Evolutionary conservation across 2,113 vertebrate genomes (phyloP).

Genomic region (Empidonax alnorum): DNA sequence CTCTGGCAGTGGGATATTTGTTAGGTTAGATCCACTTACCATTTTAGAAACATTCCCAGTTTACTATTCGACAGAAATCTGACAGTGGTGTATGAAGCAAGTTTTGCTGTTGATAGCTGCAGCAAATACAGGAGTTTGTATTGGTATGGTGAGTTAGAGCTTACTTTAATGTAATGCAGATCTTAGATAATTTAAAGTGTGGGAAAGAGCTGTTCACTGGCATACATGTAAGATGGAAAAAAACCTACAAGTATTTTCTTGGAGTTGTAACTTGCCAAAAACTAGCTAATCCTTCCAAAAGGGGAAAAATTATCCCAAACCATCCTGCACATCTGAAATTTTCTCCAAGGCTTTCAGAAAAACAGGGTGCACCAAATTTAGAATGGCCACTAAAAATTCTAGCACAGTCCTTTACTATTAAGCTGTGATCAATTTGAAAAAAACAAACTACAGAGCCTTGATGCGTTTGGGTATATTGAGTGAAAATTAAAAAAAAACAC

Average conservation of each 20-base stretch:
- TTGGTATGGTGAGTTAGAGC: not conserved
- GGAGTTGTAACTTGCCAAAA: slow-evolving; percentile 10
- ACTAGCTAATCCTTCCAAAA: slow-evolving; percentile 22
- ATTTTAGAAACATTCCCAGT: not conserved
- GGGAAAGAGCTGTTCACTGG: slow-evolving; percentile 31
- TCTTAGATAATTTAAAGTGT: slow-evolving; percentile 35
- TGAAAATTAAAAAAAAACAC: not conserved
- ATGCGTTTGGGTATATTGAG: not conserved
- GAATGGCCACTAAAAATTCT: slow-evolving; percentile 1
- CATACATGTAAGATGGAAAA: not conserved
- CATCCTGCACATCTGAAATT: not conserved
- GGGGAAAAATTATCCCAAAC: not conserved
- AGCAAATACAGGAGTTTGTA: not conserved
- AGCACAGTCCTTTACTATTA: not conserved
- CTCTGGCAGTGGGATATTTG: not conserved
- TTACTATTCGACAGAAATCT: not conserved
- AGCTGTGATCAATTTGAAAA: slow-evolving; percentile 26
- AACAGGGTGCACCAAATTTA: slow-evolving; percentile 25
- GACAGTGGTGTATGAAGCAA: not conserved
- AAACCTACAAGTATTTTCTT: slow-evolving; percentile 27
- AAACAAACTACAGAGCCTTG: slow-evolving; percentile 15
- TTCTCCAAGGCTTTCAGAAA: not conserved
- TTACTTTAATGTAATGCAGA: not conserved
- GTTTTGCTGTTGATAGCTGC: not conserved
- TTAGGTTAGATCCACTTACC: not conserved